phyloP scores from a whole-genome alignment of 2,888 invertebrate species.

The Dione vanillae region DNA sequence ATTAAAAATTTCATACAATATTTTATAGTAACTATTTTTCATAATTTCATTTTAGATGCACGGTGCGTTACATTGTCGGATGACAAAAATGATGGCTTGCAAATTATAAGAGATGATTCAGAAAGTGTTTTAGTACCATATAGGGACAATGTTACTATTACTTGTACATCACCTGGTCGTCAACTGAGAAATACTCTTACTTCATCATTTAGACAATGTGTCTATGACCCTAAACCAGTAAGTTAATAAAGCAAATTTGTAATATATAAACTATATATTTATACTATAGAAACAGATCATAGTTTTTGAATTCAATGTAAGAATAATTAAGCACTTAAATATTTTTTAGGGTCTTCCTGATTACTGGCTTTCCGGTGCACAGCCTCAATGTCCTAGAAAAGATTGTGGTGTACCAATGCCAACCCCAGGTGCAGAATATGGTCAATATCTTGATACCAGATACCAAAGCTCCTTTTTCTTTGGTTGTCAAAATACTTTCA shows the following conservation, averaged over 20 bases:
- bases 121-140: slow-evolving; percentile 94
- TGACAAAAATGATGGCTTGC: slow-evolving; percentile 93
- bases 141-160: slow-evolving; percentile 94
- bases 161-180: slow-evolving; percentile 91
- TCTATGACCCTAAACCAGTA: slow-evolving; percentile 95
- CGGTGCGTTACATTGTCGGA: slow-evolving; percentile 95
- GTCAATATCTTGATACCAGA: slow-evolving; percentile 93
- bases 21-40: neutral
- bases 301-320: too few relatives aligned
- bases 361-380: slow-evolving; percentile 94
- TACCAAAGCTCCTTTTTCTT: slow-evolving; percentile 98
- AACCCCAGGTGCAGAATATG: slow-evolving; percentile 97
- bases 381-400: slow-evolving; percentile 93
- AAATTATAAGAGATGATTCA: slow-evolving; percentile 90
- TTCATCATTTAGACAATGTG: slow-evolving; percentile 95
- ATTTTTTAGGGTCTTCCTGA: slow-evolving; percentile 89
- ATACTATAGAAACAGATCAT: neutral
- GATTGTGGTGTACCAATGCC: slow-evolving; percentile 96
- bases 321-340: neutral
- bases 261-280: neutral
- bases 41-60: slow-evolving; percentile 86
- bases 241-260: slow-evolving; percentile 43
- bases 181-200: slow-evolving; percentile 92
- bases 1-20: neutral
- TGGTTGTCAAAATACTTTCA: slow-evolving; percentile 97